These are phyloP conservation scores for Phalacrocorax aristotelis DNA, from an alignment of 2,113 vertebrate genomes.

Conservation along the genomic window DNA sequence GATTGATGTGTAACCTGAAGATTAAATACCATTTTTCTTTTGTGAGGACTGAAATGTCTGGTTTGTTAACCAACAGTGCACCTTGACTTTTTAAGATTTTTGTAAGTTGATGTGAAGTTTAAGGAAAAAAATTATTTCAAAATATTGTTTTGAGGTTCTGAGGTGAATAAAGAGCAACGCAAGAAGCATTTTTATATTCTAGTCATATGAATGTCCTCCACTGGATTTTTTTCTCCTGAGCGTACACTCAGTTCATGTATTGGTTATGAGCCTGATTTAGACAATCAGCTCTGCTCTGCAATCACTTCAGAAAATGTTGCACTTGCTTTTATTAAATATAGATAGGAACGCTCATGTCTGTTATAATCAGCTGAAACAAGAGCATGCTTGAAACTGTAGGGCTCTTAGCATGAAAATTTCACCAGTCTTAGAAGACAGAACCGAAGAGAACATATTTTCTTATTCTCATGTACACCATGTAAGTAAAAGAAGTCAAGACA, in stretches of 20 bases:
- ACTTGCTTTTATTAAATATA: conserved; percentile 71
- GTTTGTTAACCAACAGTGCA: not conserved
- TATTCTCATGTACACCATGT: not conserved
- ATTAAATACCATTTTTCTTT: not conserved
- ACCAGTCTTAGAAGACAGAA: conserved; percentile 38
- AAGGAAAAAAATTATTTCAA: not conserved
- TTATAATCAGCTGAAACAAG: conserved; percentile 65
- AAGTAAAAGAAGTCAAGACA: conserved; percentile 23
- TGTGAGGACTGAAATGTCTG: not conserved
- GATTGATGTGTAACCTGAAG: not conserved
- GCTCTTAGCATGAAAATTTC: conserved; percentile 72
- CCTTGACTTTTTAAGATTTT: not conserved
- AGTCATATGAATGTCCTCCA: not conserved
- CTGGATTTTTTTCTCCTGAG: conserved; percentile 4
- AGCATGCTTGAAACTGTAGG: conserved; percentile 8
- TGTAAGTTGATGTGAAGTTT: not conserved
- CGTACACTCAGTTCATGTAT: not conserved
- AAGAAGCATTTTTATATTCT: not conserved
- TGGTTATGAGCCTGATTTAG: conserved; percentile 47
- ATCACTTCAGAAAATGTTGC: conserved; percentile 38
- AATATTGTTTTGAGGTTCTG: not conserved
- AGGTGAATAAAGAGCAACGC: not conserved
- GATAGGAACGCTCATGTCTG: conserved; percentile 60
- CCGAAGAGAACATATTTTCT: not conserved
- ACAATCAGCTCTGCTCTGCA: conserved; percentile 32